Conservation (phyloP, 2,888 invertebrate species). For the Mythimna pallens region DNA sequence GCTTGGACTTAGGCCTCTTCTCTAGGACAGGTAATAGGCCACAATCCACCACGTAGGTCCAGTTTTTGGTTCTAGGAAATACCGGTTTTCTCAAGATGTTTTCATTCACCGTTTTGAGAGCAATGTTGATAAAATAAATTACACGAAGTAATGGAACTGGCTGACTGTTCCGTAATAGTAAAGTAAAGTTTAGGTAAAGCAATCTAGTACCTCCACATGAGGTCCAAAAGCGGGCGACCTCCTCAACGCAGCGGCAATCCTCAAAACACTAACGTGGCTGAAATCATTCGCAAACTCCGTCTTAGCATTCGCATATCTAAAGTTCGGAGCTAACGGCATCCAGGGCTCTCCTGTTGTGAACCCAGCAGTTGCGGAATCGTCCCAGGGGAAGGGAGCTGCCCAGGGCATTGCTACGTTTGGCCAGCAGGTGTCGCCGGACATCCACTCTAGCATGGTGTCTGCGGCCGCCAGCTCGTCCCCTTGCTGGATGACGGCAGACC, state of each 20-base stretch:
- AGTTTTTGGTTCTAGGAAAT: too few relatives aligned
- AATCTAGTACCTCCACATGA: constrained; percentile 81
- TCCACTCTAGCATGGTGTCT: constrained; percentile 90
- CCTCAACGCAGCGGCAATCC: constrained; percentile 82
- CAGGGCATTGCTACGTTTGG: constrained; percentile 78
- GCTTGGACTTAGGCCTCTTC: too few relatives aligned
- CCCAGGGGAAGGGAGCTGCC: constrained; percentile 85
- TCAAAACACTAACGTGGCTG: constrained; percentile 87
- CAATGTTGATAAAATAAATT: too few relatives aligned
- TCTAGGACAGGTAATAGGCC: too few relatives aligned
- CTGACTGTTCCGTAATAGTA: too few relatives aligned
- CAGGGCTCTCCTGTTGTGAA: constrained; percentile 91
- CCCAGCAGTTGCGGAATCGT: constrained; percentile 84
- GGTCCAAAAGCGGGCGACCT: constrained; percentile 86
- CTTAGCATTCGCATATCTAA: constrained; percentile 91
- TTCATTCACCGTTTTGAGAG: too few relatives aligned
- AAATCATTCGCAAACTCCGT: constrained; percentile 86
- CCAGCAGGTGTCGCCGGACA: constrained; percentile 85
- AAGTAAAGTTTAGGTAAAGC: too few relatives aligned
- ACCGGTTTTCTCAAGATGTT: too few relatives aligned
- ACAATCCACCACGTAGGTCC: too few relatives aligned
- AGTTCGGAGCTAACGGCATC: constrained; percentile 93
- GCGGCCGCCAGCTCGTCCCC: constrained; percentile 94
- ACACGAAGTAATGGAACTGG: too few relatives aligned
- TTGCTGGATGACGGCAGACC: constrained; percentile 94